Percentiles rank a stretch among this genome's conserved stretches.
phyloP scores from a whole-genome alignment of 2,888 invertebrate genomes.

The Drosophila meridiana region DNA sequence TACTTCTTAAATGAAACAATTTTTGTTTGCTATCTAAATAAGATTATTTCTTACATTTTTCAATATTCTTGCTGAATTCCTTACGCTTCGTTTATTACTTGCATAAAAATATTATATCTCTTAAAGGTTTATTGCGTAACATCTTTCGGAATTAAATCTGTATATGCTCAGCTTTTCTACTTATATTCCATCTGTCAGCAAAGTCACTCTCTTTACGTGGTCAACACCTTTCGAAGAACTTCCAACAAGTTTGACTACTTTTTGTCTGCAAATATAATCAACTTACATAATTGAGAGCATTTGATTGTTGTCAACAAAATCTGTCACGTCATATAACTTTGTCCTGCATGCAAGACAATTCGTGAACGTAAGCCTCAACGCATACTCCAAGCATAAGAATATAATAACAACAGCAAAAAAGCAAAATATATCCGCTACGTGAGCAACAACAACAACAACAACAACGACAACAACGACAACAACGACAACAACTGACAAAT shows the following conservation, averaged over 20 bases:
- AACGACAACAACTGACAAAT: slow-evolving; percentile 15
- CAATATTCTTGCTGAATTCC: not conserved
- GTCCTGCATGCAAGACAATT: slow-evolving; percentile 11
- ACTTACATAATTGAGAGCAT: slow-evolving; percentile 64
- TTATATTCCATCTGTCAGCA: not conserved
- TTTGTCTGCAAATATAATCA: slow-evolving; percentile 51
- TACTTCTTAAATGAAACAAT: not conserved
- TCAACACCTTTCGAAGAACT: slow-evolving; percentile 30
- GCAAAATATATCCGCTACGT: slow-evolving; percentile 6
- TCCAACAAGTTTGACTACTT: slow-evolving; percentile 43
- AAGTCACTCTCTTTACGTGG: not conserved
- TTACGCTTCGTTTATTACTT: not conserved
- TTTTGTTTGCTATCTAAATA: not conserved
- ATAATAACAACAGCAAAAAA: slow-evolving; percentile 1
- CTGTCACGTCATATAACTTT: slow-evolving; percentile 69
- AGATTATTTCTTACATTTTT: not conserved
- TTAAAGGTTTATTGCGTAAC: not conserved
- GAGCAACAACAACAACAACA: slow-evolving; percentile 4
- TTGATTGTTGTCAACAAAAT: slow-evolving; percentile 48
- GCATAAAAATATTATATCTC: not conserved
- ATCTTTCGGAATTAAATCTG: not conserved
- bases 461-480: slow-evolving; percentile 8
- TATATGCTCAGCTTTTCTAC: not conserved
- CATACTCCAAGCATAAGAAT: slow-evolving; percentile 4
- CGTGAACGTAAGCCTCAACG: slow-evolving; percentile 18